Percentiles rank a stretch among this genome's conserved stretches.
Conservation (phyloP, 2,797 vertebrate genomes). For the Sebastes minor region DNA sequence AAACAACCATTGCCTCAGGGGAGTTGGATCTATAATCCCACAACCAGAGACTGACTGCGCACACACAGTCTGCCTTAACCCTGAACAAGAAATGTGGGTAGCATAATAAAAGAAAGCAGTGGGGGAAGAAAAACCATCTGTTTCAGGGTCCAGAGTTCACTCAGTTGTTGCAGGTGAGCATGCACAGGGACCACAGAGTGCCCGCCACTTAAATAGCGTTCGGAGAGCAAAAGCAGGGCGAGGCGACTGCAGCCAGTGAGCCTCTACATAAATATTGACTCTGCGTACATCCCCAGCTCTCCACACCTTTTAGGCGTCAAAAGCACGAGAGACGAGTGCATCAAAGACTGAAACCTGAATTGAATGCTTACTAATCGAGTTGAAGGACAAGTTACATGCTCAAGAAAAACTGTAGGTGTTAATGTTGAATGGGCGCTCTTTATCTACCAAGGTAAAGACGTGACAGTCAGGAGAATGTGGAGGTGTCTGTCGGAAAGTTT, state of each 20-base stretch:
- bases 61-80: slow-evolving; percentile 18
- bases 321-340: not conserved
- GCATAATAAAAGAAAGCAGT: slow-evolving; percentile 37
- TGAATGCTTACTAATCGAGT: slow-evolving; percentile 3
- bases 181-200: slow-evolving; percentile 32
- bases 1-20: not conserved
- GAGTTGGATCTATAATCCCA: not conserved
- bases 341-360: slow-evolving; percentile 5
- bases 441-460: slow-evolving; percentile 12
- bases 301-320: slow-evolving; percentile 24
- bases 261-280: slow-evolving; percentile 66
- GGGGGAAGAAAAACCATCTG: slow-evolving; percentile 46
- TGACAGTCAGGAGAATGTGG: not conserved
- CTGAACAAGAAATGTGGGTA: slow-evolving; percentile 23
- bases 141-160: slow-evolving; percentile 68
- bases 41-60: not conserved
- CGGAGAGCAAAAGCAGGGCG: slow-evolving; percentile 39
- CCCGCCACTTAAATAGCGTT: slow-evolving; percentile 50
- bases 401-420: not conserved
- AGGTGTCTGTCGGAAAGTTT: not conserved
- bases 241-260: slow-evolving; percentile 30
- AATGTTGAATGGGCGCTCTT: not conserved
- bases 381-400: slow-evolving; percentile 3
- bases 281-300: slow-evolving; percentile 24
- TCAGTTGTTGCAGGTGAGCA: slow-evolving; percentile 43